A percentile compares a stretch with the other conserved stretches of the same genome.
These are phyloP conservation scores for Helicolenus hilgendorfi DNA, from an alignment of 2,797 vertebrate species.

Conservation along the genomic window DNA sequence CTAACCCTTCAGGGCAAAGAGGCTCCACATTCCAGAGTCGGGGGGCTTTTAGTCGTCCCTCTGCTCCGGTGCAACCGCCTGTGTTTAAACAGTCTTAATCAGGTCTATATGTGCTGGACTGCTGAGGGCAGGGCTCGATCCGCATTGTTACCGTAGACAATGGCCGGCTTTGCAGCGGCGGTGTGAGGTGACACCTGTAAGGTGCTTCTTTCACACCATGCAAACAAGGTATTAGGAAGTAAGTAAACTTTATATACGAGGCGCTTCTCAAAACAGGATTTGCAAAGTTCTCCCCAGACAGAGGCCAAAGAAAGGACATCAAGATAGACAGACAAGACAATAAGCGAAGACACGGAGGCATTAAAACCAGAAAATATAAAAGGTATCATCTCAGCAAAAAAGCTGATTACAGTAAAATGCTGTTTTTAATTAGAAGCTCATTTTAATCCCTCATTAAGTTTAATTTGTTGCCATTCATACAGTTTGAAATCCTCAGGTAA, in stretches of 20 bases:
- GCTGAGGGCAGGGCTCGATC: constrained; percentile 65
- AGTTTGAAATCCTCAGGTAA: constrained; percentile 4
- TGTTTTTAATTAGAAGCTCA: constrained; percentile 21
- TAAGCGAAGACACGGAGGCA: neutral
- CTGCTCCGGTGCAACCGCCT: constrained; percentile 37
- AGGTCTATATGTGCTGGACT: constrained; percentile 67
- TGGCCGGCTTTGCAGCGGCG: constrained; percentile 49
- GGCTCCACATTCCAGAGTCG: constrained; percentile 67
- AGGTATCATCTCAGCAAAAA: neutral
- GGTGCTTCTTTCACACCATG: constrained; percentile 64
- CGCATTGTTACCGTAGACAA: constrained; percentile 78
- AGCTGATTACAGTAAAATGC: neutral
- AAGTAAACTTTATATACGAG: constrained; percentile 40
- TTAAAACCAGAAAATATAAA: neutral
- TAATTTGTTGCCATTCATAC: constrained; percentile 31
- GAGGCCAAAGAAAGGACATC: constrained; percentile 19
- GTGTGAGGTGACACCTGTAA: constrained; percentile 70
- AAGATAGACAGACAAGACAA: neutral
- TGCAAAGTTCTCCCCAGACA: neutral
- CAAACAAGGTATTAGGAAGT: constrained; percentile 70
- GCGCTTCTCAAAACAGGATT: constrained; percentile 8
- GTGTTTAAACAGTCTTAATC: constrained; percentile 80
- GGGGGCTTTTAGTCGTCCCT: constrained; percentile 45
- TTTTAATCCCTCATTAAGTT: constrained; percentile 2
- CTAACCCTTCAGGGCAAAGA: constrained; percentile 63